Conservation (phyloP, 2,797 vertebrate species). For the Rhadinocentrus ornatus region DNA sequence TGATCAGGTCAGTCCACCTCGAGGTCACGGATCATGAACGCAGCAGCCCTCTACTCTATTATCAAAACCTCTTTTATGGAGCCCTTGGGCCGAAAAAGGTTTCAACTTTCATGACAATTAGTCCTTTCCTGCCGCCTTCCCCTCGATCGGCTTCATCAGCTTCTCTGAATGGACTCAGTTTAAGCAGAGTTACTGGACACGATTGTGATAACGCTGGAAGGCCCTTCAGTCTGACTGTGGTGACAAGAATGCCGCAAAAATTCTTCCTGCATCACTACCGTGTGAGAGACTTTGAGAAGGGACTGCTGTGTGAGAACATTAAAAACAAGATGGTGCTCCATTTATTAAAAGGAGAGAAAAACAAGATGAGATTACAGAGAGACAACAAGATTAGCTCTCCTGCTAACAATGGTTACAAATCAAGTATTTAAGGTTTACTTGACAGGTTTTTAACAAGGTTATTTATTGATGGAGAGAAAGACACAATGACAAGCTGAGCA, state of each 20-base stretch:
- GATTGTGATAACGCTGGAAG: constrained; percentile 16
- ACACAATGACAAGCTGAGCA: background rate
- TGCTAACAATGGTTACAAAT: constrained; percentile 42
- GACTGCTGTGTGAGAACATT: constrained; percentile 28
- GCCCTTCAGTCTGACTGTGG: constrained; percentile 5
- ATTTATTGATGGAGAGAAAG: constrained; percentile 2
- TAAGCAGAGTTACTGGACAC: constrained; percentile 20
- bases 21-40: constrained; percentile 58
- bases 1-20: constrained; percentile 64
- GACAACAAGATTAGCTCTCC: constrained; percentile 49
- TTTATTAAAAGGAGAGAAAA: constrained; percentile 50
- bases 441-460: constrained; percentile 35
- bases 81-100: constrained; percentile 18
- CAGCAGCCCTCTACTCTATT: constrained; percentile 44
- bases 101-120: constrained; percentile 58
- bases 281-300: constrained; percentile 18
- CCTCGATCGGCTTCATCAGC: constrained; percentile 48
- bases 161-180: constrained; percentile 40
- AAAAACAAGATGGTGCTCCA: constrained; percentile 52
- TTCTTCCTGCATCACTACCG: constrained; percentile 13
- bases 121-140: constrained; percentile 52
- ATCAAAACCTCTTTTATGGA: constrained; percentile 35
- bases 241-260: constrained; percentile 20
- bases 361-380: constrained; percentile 41
- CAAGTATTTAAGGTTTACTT: constrained; percentile 32